phyloP scores from a whole-genome alignment of 1,140 invertebrate genomes.

The Epicauta chinensis region DNA sequence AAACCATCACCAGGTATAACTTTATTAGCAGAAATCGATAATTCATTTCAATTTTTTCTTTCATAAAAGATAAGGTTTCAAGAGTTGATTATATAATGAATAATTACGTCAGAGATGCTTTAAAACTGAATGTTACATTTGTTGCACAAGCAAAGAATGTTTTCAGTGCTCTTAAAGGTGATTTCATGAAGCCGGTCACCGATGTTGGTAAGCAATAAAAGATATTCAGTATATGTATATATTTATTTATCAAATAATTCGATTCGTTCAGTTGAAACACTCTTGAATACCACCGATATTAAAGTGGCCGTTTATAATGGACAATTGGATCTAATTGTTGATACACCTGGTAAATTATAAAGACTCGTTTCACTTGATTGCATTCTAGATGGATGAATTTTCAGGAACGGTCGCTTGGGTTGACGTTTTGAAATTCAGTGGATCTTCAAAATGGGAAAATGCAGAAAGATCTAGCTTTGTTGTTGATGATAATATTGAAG shows the following conservation, averaged over 20 bases:
- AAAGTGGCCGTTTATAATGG: conserved; percentile 64
- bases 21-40: neutral
- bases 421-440: conserved; percentile 58
- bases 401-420: conserved; percentile 66
- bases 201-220: conserved; percentile 56
- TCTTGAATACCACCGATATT: conserved; percentile 64
- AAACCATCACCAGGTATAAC: neutral
- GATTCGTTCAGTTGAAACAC: conserved; percentile 54
- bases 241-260: conserved; percentile 28
- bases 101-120: conserved; percentile 54
- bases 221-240: no score
- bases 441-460: conserved; percentile 9
- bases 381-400: no score
- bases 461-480: conserved; percentile 3
- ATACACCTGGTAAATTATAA: conserved; percentile 51
- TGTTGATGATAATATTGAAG: conserved; percentile 20
- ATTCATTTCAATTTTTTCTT: conserved; percentile 1
- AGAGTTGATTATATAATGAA: no score
- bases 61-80: no score
- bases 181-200: conserved; percentile 83
- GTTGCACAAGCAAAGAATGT: conserved; percentile 53
- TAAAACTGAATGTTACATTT: conserved; percentile 63
- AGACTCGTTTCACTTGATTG: neutral
- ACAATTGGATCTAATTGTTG: conserved; percentile 64
- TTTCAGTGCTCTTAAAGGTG: conserved; percentile 54